These are phyloP conservation scores for Plecotus auritus DNA, from an alignment of 2,113 vertebrate genomes.

Conservation along the genomic window DNA sequence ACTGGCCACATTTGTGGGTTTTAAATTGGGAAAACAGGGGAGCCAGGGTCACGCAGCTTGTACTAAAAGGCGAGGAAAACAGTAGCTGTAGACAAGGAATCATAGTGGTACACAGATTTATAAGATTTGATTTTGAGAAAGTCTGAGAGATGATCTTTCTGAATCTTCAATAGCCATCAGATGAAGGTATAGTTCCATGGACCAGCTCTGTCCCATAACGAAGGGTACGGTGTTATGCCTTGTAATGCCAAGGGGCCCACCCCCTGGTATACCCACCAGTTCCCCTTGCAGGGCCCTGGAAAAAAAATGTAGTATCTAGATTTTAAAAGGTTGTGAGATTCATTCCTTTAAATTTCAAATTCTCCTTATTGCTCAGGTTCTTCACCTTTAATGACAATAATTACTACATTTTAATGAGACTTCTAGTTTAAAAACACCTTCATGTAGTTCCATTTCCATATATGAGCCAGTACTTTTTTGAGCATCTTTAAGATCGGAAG, in stretches of 20 bases:
- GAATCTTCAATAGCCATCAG: not conserved
- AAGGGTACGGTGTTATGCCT: not conserved
- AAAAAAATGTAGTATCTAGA: not conserved
- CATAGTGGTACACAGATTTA: not conserved
- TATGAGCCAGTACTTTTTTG: not conserved
- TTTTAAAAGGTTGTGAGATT: not conserved
- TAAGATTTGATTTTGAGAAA: slow-evolving; percentile 8
- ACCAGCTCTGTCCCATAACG: not conserved
- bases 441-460: not conserved
- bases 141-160: not conserved
- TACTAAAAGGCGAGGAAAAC: not conserved
- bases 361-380: not conserved
- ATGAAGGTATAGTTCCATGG: not conserved
- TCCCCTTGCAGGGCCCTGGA: not conserved
- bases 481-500: not conserved
- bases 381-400: not conserved
- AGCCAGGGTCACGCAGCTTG: not conserved
- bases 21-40: no score
- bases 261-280: not conserved
- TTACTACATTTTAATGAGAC: not conserved
- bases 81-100: not conserved
- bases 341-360: not conserved
- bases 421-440: not conserved
- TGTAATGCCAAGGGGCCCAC: not conserved
- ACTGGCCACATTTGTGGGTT: no score